Percentiles rank a stretch among this genome's conserved stretches.
These are phyloP conservation scores for Drosophila aldrichi DNA, from an alignment of 2,888 invertebrate species.

Conservation along the genomic window DNA sequence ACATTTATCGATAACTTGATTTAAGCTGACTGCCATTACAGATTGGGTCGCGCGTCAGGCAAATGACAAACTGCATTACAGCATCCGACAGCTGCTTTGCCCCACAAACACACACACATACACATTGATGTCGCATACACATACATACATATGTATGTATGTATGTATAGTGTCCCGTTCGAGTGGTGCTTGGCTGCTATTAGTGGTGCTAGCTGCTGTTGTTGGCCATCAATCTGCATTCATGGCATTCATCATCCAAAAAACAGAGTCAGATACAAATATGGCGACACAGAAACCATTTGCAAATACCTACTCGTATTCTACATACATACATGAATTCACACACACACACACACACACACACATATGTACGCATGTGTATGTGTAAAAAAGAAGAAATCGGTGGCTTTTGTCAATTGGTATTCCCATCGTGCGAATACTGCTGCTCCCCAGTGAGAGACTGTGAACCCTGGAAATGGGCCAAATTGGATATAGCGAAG, in stretches of 20 bases:
- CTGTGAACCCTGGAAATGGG: background rate
- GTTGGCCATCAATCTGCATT: slow-evolving; percentile 65
- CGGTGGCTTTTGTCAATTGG: slow-evolving; percentile 68
- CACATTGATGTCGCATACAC: too few relatives aligned
- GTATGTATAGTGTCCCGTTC: background rate
- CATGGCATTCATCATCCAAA: slow-evolving; percentile 65
- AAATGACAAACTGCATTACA: slow-evolving; percentile 64
- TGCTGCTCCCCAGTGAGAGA: slow-evolving; percentile 7
- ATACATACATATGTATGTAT: background rate
- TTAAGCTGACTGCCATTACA: slow-evolving; percentile 41
- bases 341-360: background rate
- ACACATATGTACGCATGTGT: background rate
- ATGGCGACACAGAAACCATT: slow-evolving; percentile 69
- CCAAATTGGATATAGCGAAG: slow-evolving; percentile 8
- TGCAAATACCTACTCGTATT: slow-evolving; percentile 59
- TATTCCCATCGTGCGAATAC: slow-evolving; percentile 53
- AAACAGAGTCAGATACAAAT: slow-evolving; percentile 72
- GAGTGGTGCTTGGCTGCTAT: slow-evolving; percentile 4
- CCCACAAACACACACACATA: background rate
- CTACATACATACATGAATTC: slow-evolving; percentile 11
- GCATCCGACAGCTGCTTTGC: slow-evolving; percentile 55
- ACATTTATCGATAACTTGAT: slow-evolving; percentile 55
- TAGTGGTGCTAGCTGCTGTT: slow-evolving; percentile 20
- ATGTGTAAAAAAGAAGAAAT: slow-evolving; percentile 22
- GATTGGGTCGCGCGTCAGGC: slow-evolving; percentile 27